These are phyloP conservation scores for Garra rufa DNA, from an alignment of 2,113 vertebrate genomes.

Conservation along the genomic window DNA sequence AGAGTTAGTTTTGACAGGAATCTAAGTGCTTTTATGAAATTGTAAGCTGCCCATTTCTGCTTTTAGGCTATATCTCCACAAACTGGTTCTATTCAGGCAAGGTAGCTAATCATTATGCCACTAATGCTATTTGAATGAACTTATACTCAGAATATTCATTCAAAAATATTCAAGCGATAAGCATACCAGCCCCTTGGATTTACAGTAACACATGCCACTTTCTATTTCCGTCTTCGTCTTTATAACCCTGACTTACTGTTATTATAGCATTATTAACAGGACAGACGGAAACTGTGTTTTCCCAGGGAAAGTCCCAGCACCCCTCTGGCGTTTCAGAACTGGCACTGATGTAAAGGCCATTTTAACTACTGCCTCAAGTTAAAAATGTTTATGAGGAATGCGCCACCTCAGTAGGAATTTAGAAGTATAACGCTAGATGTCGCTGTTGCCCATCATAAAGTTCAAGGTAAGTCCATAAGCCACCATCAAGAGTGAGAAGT, in stretches of 20 bases:
- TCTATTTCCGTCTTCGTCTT: not conserved
- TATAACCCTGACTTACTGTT: conserved; percentile 11
- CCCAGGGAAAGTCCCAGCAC: conserved; percentile 42
- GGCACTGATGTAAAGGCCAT: not conserved
- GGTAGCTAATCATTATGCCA: not conserved
- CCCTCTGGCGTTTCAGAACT: not conserved
- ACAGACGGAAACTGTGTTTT: not conserved
- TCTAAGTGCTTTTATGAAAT: too few species aligned
- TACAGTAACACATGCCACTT: not conserved
- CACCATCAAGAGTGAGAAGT: conserved; percentile 4
- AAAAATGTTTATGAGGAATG: not conserved
- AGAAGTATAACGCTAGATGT: not conserved
- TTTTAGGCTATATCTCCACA: too few species aligned
- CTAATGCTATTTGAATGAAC: not conserved
- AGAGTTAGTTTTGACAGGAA: too few species aligned
- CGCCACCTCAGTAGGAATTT: not conserved
- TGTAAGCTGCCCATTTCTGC: too few species aligned
- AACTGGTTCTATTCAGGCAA: too few species aligned
- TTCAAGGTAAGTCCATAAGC: not conserved
- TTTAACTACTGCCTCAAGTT: not conserved
- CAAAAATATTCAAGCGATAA: not conserved
- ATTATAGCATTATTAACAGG: conserved; percentile 6
- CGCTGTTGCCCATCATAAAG: conserved; percentile 1
- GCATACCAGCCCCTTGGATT: not conserved
- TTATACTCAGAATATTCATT: not conserved